A percentile compares a stretch with the other conserved stretches of the same genome.
phyloP scores from a whole-genome alignment of 1,140 invertebrate species.

The Monochamus saltuarius region DNA sequence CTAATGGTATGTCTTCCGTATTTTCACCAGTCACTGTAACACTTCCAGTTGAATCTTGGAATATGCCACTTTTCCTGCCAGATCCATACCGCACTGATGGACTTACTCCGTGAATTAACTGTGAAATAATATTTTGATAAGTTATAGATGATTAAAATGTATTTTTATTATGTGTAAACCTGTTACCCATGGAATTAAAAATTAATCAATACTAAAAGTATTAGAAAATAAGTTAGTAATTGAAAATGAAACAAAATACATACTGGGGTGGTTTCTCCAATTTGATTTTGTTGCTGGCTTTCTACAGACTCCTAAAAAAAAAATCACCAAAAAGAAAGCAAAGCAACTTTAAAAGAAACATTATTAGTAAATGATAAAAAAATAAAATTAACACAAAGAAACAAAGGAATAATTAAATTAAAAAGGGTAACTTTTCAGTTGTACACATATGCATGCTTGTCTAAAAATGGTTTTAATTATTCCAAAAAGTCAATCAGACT shows the following conservation, averaged over 20 bases:
- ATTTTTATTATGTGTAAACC: too few species aligned
- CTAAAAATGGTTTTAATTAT: too few species aligned
- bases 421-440: too few species aligned
- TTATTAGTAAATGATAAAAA: too few species aligned
- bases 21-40: slow-evolving; percentile 61
- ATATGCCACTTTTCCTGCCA: slow-evolving; percentile 48
- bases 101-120: slow-evolving; percentile 59
- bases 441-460: too few species aligned
- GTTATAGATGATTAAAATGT: not conserved
- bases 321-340: slow-evolving; percentile 54
- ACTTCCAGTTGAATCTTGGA: slow-evolving; percentile 69
- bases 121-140: slow-evolving; percentile 28
- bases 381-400: too few species aligned
- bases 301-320: slow-evolving; percentile 45
- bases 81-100: slow-evolving; percentile 56
- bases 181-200: too few species aligned
- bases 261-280: slow-evolving; percentile 59
- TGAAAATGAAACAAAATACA: slow-evolving; percentile 53
- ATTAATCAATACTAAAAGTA: too few species aligned
- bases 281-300: slow-evolving; percentile 13
- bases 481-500: too few species aligned
- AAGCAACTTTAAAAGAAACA: slow-evolving; percentile 26
- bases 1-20: slow-evolving; percentile 57
- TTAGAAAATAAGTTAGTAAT: slow-evolving; percentile 29
- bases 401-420: too few species aligned